These are phyloP conservation scores for Cremastobaeus sp. DNA, from an alignment of 2,888 invertebrate genomes.

Conservation along the genomic window DNA sequence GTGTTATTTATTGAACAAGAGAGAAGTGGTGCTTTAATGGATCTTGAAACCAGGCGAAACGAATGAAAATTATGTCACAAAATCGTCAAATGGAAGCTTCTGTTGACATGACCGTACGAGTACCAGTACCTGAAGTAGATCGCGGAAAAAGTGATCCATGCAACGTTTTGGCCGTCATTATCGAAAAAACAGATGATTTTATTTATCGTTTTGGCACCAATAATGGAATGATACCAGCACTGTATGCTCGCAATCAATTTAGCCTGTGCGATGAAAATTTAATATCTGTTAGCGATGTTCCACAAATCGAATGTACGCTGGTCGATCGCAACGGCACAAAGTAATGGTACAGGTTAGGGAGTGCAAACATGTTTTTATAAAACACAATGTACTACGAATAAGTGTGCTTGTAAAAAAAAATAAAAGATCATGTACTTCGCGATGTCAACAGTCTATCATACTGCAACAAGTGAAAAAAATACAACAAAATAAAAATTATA, in stretches of 20 bases:
- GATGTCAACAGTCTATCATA: slow-evolving; percentile 52
- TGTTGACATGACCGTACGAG: slow-evolving; percentile 29
- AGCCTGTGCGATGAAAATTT: no score
- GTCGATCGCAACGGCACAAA: slow-evolving; percentile 59
- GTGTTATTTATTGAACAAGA: no score
- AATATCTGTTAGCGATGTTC: slow-evolving; percentile 61
- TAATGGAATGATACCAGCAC: slow-evolving; percentile 39
- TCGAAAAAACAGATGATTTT: slow-evolving; percentile 62
- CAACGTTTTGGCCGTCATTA: slow-evolving; percentile 63
- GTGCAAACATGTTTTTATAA: slow-evolving; percentile 39
- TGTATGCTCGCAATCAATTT: slow-evolving; percentile 11
- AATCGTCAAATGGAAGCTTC: slow-evolving; percentile 1
- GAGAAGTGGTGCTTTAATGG: no score
- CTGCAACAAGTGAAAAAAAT: slow-evolving; percentile 40
- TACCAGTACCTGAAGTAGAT: slow-evolving; percentile 61
- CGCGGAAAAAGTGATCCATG: slow-evolving; percentile 63
- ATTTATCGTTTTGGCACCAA: slow-evolving; percentile 63
- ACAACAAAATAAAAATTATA: neutral
- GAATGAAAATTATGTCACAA: no score
- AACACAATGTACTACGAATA: slow-evolving; percentile 53
- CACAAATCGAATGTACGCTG: slow-evolving; percentile 62
- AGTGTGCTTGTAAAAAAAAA: slow-evolving; percentile 62
- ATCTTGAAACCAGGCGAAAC: no score
- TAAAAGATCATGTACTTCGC: slow-evolving; percentile 61
- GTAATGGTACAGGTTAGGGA: slow-evolving; percentile 58